Percentiles rank a stretch among this genome's conserved stretches.
phyloP scores from a whole-genome alignment of 1,140 invertebrate genomes.

The Drosophila azteca region DNA sequence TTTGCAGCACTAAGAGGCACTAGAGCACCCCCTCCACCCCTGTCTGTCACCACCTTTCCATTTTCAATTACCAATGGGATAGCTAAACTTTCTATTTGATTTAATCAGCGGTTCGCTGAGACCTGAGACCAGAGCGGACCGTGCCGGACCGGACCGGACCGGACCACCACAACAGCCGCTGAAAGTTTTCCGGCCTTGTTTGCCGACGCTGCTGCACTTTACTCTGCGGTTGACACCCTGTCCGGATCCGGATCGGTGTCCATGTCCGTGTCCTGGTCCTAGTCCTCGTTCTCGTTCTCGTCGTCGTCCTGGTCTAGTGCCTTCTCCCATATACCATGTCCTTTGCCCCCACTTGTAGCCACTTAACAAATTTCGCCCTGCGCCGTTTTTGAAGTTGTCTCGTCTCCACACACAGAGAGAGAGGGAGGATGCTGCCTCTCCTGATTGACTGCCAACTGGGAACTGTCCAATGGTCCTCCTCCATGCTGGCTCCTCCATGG shows the following conservation, averaged over 20 bases:
- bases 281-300: not conserved
- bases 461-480: slow-evolving; percentile 14
- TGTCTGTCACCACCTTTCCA: slow-evolving; percentile 7
- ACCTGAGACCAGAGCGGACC: slow-evolving; percentile 9
- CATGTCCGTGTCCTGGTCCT: not conserved
- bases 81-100: slow-evolving; percentile 43
- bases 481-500: slow-evolving; percentile 3
- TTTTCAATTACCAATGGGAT: slow-evolving; percentile 34
- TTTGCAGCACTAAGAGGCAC: too few relatives aligned
- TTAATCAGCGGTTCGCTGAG: slow-evolving; percentile 35
- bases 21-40: not conserved
- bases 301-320: not conserved
- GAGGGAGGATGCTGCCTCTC: slow-evolving; percentile 6
- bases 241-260: slow-evolving; percentile 15
- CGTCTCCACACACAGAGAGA: not conserved
- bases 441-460: slow-evolving; percentile 50
- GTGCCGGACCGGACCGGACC: too few relatives aligned
- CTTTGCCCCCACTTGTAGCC: slow-evolving; percentile 56
- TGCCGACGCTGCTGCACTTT: slow-evolving; percentile 41
- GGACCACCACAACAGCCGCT: slow-evolving; percentile 26
- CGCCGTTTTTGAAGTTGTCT: slow-evolving; percentile 57
- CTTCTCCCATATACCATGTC: slow-evolving; percentile 13
- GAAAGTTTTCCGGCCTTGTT: slow-evolving; percentile 49
- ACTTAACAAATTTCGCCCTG: slow-evolving; percentile 62
- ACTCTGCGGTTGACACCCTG: slow-evolving; percentile 59